phyloP scores from a whole-genome alignment of 2,113 vertebrate species.

The Colistium nudipinnis region DNA sequence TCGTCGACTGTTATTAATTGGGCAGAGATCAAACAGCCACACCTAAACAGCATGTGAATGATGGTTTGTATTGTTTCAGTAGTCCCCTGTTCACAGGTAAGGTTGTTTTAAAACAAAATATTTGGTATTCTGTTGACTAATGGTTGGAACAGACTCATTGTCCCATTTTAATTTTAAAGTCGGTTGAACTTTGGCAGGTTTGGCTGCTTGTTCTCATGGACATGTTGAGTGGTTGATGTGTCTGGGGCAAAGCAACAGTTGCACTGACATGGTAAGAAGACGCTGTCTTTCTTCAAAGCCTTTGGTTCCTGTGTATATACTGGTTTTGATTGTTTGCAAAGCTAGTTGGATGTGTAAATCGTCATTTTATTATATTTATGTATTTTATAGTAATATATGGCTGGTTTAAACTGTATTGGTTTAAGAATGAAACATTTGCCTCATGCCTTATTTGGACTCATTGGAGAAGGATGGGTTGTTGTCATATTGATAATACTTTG shows the following conservation, averaged over 20 bases:
- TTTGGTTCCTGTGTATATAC: slow-evolving; percentile 49
- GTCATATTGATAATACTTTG: slow-evolving; percentile 17
- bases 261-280: slow-evolving; percentile 56
- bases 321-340: slow-evolving; percentile 65
- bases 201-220: slow-evolving; percentile 40
- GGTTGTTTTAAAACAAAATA: background rate
- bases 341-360: slow-evolving; percentile 76
- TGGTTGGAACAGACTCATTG: no score
- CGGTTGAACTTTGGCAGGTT: background rate
- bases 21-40: slow-evolving; percentile 32
- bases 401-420: slow-evolving; percentile 59
- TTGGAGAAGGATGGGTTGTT: slow-evolving; percentile 10
- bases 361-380: slow-evolving; percentile 78
- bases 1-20: slow-evolving; percentile 1
- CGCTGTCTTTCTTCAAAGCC: slow-evolving; percentile 36
- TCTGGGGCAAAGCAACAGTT: slow-evolving; percentile 40
- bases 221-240: slow-evolving; percentile 1
- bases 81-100: background rate
- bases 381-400: slow-evolving; percentile 71
- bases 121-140: background rate
- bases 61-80: background rate
- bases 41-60: slow-evolving; percentile 7
- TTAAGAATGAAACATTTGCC: slow-evolving; percentile 59
- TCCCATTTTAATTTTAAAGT: background rate
- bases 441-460: slow-evolving; percentile 72